Evolutionary conservation across 2,113 vertebrate species (phyloP), one percentile per base, ranked within the genome.

Genomic region (Corythornis vintsioides): DNA sequence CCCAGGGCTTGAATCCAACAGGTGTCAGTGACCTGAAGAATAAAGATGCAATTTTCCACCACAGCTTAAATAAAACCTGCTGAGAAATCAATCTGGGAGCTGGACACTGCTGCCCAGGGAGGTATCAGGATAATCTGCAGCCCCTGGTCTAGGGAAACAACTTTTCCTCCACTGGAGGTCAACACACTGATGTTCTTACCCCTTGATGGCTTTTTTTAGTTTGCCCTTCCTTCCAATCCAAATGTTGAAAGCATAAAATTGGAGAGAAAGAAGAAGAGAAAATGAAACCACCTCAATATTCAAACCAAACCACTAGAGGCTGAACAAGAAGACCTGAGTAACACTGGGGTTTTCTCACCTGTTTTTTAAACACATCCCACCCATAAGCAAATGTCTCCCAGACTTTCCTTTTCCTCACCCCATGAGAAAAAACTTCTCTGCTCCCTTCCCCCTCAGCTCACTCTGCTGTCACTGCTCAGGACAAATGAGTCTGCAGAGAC

Each of bases 211-310:
- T 71, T 83, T 83, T 92, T 92, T 82, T 2, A 48, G 13, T 83
- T 92, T 95, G 81, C 61, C 45, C 55, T 59, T 80, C 65, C 89
- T 96, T 93, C 67, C 47, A 83, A 86, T 81, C 87, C 86, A 76
- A 87, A 70, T 21, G 38, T 72, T 16, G 86, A 47, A 74, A 73
- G 76, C 92, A 74, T 56, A 69, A 65, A 85, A 83, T 86, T 42
- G 31, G 50, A 83, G 72, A 91, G 60, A 94, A 79, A 73, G 45
- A 16, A 77, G 31, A 81, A 75, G 55, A 78, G 82, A 63, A 71
- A 2, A 71, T 88, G 56, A 88, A 94, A 74, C 11, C 48, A 72
- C 19, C 50, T 64, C 65, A 45, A 53, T 17, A 88, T 20, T 38
- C 13, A 48, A 53, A 67, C 43, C 33, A 72, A 73, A 28, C 3